A percentile compares a stretch with the other conserved stretches of the same genome.
phyloP scores from a whole-genome alignment of 2,888 invertebrate species.

The Clusia tigrina region DNA sequence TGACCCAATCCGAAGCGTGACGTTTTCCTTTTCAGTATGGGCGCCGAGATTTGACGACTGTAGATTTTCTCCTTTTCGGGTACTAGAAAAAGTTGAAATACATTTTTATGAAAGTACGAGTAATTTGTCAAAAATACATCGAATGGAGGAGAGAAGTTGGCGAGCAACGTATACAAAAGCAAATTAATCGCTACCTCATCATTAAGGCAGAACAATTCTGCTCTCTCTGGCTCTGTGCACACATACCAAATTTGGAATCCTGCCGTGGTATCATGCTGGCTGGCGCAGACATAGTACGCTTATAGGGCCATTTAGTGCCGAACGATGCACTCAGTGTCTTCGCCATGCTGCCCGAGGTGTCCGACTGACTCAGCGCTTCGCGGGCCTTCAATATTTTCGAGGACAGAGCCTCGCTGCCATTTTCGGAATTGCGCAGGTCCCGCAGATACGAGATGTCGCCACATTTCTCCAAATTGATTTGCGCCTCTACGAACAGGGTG shows the following conservation, averaged over 20 bases:
- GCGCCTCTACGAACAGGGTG: conserved; percentile 93
- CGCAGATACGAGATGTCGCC: conserved; percentile 85
- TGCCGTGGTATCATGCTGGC: conserved; percentile 81
- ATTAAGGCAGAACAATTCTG: too few relatives aligned
- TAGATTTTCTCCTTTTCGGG: conserved; percentile 86
- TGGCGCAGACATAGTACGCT: conserved; percentile 92
- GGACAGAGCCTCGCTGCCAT: conserved; percentile 84
- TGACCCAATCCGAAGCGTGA: conserved; percentile 91
- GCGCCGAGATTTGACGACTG: conserved; percentile 92
- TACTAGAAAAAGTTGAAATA: conserved; percentile 41
- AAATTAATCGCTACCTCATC: too few relatives aligned
- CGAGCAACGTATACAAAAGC: too few relatives aligned
- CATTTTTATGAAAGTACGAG: neutral
- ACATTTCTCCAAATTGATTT: conserved; percentile 85
- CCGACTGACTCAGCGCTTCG: conserved; percentile 82
- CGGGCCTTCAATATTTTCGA: conserved; percentile 88
- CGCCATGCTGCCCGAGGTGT: conserved; percentile 69
- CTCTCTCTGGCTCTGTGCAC: too few relatives aligned
- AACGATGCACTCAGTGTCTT: conserved; percentile 88
- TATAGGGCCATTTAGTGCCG: conserved; percentile 94
- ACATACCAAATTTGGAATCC: conserved; percentile 73
- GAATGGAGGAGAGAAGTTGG: too few relatives aligned
- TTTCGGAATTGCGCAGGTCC: conserved; percentile 88
- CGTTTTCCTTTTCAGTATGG: conserved; percentile 91
- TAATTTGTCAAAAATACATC: conserved; percentile 5